Base-by-base conservation (phyloP, 2,888 invertebrate genomes). In the Trichogramma evanescens region DNA sequence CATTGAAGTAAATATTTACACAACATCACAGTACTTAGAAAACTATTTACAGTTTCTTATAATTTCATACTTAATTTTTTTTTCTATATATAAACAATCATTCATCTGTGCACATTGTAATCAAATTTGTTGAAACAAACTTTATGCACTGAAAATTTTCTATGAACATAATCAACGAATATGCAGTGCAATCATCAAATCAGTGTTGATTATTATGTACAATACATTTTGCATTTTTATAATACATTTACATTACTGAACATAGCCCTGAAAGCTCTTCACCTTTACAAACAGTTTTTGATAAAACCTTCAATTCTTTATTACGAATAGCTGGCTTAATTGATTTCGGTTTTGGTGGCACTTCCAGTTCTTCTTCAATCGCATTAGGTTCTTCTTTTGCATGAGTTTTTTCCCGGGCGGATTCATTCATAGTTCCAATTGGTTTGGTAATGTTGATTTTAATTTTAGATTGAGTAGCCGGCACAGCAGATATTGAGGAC, bases 231-330 rank as follows among this genome's bases (percentile, higher is more conserved):
- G 10, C 48, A 48, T 46, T 13, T 50, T 6, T 7, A 7, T 13
- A 56, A 9, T 57, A 52, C 9, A 64, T 73, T 83, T 82, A 91
- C 91, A 91, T 91, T 69, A 94, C 89, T 55, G 89, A 87, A 80
- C 94, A 94, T 68, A 94, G 81, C 42, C 91, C 93, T 0, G 93
- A 93, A 26, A 91, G 82, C 74, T 94, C 93, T 63, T 82, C 83
- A 42, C 93, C 93, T 74, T 84, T 88, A 61, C 82, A 81, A 50
- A 89, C 83, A 0, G 87, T 86, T 26, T 26, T 26, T 4, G 91
- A 89, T 67, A 88, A 83, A 69, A 86, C 84, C 65, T 85, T 86
- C 54, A 94, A 80, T 66, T 84, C 82, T 49, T 86, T 81, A 56
- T 86, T 86, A 66, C 82, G 80, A 48, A 93, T 76, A 6, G 82